phyloP scores from a whole-genome alignment of 2,888 invertebrate genomes.

The Ennomos erosarius region DNA sequence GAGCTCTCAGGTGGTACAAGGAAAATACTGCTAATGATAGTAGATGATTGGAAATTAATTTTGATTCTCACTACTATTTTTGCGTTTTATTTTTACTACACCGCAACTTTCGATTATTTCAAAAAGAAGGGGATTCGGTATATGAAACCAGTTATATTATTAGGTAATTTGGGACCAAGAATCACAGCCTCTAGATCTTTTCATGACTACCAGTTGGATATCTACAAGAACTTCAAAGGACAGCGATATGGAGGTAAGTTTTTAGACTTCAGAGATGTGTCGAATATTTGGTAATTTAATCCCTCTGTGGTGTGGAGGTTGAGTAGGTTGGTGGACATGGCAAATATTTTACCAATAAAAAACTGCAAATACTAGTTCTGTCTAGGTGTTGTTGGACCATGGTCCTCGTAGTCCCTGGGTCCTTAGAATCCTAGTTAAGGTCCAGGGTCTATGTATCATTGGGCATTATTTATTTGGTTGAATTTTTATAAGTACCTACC shows the following conservation, averaged over 20 bases:
- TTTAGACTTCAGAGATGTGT: too few relatives aligned
- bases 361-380: too few relatives aligned
- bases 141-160: slow-evolving; percentile 75
- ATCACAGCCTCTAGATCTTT: slow-evolving; percentile 72
- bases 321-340: too few relatives aligned
- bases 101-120: slow-evolving; percentile 75
- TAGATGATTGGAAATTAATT: slow-evolving; percentile 70
- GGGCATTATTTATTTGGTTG: too few relatives aligned
- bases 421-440: too few relatives aligned
- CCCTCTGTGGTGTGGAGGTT: too few relatives aligned
- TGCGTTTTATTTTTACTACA: slow-evolving; percentile 70
- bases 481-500: too few relatives aligned
- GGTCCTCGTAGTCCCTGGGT: too few relatives aligned
- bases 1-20: slow-evolving; percentile 53
- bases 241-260: slow-evolving; percentile 75
- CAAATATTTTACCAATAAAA: too few relatives aligned
- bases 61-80: slow-evolving; percentile 61
- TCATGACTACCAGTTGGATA: slow-evolving; percentile 74
- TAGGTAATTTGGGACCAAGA: slow-evolving; percentile 78
- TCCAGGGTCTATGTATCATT: too few relatives aligned
- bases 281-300: too few relatives aligned
- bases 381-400: too few relatives aligned
- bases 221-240: slow-evolving; percentile 78
- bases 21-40: slow-evolving; percentile 54
- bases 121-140: slow-evolving; percentile 73